Evolutionary conservation across 2,797 vertebrate genomes (phyloP).

Genomic region (Botia kubotai): DNA sequence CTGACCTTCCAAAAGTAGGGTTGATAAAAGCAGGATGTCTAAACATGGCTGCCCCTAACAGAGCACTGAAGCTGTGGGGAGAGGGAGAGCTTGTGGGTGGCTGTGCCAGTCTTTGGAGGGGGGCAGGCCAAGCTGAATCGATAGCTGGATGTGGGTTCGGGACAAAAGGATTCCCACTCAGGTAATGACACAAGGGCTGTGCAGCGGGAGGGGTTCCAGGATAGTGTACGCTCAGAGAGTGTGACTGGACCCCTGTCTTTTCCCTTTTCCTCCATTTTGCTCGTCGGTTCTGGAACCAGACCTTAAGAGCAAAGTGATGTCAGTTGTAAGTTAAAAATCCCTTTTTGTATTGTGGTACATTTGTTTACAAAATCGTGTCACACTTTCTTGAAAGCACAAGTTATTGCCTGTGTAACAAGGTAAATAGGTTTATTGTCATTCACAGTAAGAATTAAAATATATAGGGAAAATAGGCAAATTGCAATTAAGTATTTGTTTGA

Average conservation of each 20-base stretch:
- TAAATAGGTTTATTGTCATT: too few relatives aligned
- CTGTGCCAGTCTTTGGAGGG: conserved; percentile 78
- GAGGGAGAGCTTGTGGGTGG: conserved; percentile 76
- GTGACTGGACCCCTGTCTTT: conserved; percentile 83
- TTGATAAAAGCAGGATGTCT: conserved; percentile 85
- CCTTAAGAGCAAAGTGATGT: conserved; percentile 72
- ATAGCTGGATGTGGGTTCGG: conserved; percentile 79
- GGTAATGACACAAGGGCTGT: conserved; percentile 84
- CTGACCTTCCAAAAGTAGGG: conserved; percentile 86
- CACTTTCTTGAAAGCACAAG: background rate
- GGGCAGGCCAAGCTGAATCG: conserved; percentile 75
- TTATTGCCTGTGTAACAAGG: background rate
- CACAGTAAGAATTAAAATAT: too few relatives aligned
- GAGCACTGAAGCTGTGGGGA: conserved; percentile 82
- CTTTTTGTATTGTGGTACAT: background rate
- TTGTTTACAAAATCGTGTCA: background rate
- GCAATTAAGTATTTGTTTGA: too few relatives aligned
- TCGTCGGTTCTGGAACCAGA: conserved; percentile 90
- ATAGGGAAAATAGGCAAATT: too few relatives aligned
- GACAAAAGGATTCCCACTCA: conserved; percentile 83
- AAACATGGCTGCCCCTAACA: conserved; percentile 85
- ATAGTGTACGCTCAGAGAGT: conserved; percentile 81
- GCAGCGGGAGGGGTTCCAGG: conserved; percentile 79
- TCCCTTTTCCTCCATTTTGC: conserved; percentile 91
- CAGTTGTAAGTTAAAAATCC: conserved; percentile 41